Evolutionary conservation across 1,140 invertebrate species (phyloP).

Genomic region (Drosophila auraria): DNA sequence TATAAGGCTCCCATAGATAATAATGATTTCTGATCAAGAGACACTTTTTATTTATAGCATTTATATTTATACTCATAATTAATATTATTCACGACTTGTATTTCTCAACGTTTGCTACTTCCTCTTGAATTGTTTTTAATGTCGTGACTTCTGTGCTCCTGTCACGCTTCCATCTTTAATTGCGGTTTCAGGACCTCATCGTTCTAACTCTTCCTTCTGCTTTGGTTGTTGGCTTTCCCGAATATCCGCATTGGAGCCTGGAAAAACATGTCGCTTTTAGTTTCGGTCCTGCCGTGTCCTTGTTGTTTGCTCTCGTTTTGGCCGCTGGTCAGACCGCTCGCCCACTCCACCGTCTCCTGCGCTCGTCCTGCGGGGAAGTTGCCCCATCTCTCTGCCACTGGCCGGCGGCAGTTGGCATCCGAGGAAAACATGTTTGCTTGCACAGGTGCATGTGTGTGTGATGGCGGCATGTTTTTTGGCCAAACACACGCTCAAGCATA

Average conservation of each 20-base stretch:
- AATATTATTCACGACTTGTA: too few species aligned
- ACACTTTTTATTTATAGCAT: background rate
- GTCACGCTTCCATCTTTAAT: conserved; percentile 13
- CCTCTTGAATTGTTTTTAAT: too few species aligned
- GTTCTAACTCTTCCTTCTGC: conserved; percentile 32
- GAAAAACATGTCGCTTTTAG: conserved; percentile 81
- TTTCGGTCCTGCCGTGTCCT: conserved; percentile 69
- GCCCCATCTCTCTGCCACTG: conserved; percentile 22
- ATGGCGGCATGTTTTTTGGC: conserved; percentile 65
- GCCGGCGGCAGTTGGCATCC: conserved; percentile 68
- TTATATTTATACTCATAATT: background rate
- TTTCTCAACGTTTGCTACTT: too few species aligned
- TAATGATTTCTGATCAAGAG: too few species aligned
- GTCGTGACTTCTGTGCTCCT: background rate
- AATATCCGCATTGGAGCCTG: conserved; percentile 66
- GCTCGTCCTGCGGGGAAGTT: background rate
- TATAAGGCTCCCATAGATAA: background rate
- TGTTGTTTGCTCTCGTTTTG: conserved; percentile 69
- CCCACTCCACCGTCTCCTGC: background rate
- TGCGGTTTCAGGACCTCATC: conserved; percentile 17
- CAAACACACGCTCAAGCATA: conserved; percentile 36
- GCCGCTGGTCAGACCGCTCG: conserved; percentile 28
- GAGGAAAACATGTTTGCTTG: conserved; percentile 70
- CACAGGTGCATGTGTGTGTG: conserved; percentile 59
- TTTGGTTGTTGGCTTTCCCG: conserved; percentile 49